Evolutionary conservation across 2,888 invertebrate genomes (phyloP).

Genomic region (Coleophora deauratella): DNA sequence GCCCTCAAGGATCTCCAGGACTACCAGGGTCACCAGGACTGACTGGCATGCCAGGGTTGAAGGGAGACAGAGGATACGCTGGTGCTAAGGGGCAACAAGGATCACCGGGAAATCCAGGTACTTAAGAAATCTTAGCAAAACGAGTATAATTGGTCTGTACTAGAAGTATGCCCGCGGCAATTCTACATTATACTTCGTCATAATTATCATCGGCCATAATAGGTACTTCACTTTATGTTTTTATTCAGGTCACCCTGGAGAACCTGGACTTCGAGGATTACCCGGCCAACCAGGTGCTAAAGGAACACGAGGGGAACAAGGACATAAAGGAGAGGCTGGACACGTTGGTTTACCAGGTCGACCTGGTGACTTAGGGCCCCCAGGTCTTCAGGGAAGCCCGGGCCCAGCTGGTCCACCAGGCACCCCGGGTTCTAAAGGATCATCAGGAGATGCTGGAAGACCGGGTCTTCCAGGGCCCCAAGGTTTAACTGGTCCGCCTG

Average conservation of each 20-base stretch:
- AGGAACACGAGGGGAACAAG: slow-evolving; percentile 83
- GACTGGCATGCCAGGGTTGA: slow-evolving; percentile 80
- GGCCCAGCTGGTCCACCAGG: slow-evolving; percentile 82
- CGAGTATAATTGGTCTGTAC: no score
- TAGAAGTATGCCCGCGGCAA: no score
- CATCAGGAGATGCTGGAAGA: slow-evolving; percentile 80
- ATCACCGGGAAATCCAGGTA: slow-evolving; percentile 74
- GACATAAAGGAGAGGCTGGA: slow-evolving; percentile 83
- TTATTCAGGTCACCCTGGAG: slow-evolving; percentile 74
- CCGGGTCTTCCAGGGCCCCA: slow-evolving; percentile 78
- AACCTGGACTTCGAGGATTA: slow-evolving; percentile 76
- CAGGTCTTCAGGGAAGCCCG: slow-evolving; percentile 80
- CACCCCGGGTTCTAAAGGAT: slow-evolving; percentile 79
- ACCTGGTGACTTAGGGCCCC: slow-evolving; percentile 82
- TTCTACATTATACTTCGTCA: no score
- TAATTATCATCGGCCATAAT: no score
- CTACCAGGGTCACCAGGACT: slow-evolving; percentile 80
- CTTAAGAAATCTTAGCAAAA: no score
- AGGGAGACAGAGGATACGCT: slow-evolving; percentile 81
- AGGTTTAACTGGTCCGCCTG: slow-evolving; percentile 82
- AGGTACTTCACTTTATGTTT: neutral
- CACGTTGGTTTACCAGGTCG: slow-evolving; percentile 84
- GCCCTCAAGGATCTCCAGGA: slow-evolving; percentile 80
- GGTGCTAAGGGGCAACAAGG: slow-evolving; percentile 86
- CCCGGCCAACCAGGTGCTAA: slow-evolving; percentile 80